Evolutionary conservation across 2,797 vertebrate species (phyloP), one percentile per base, ranked within the genome.

Genomic region (Zenarchopterus dispar): DNA sequence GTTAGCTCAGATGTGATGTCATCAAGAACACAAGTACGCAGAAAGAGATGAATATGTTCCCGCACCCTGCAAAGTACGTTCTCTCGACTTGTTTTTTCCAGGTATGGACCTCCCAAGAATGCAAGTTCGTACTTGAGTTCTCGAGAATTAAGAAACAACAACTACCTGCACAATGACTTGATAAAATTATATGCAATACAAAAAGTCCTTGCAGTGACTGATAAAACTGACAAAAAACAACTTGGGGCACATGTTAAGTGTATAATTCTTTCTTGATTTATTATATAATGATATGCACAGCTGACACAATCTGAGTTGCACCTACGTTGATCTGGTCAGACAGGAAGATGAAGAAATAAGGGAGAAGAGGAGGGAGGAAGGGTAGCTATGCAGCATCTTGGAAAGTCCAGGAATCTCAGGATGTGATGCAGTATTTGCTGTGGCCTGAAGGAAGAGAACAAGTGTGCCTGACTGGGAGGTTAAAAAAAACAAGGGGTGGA

Each of bases 371-470:
- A 59, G 21, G 39, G 70, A 63, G 47, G n/a, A 60, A 36, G 64
- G 75, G 52, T 63, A 72, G 71, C 46, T 42, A 60, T 42, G 3
- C 67, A 52, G 61, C 54, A 57, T 65, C 63, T 45, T 70, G 73
- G 72, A 70, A 89, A 87, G 81, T 76, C 72, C 57, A 79, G 81
- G 74, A 84, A 84, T 85, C 69, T 84, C 62, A 70, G 71, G 77
- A 88, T 82, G 62, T 84, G 75, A 84, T 76, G 74, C 44, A 66
- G 75, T 73, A 78, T 80, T 75, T 87, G 47, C 44, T 24, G 48
- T 49, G 58, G 52, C 23, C 64, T 57, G 52, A 48, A 65, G 47
- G 66, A 58, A 78, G 41, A 67, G 54, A 84, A 44, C 41, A 74
- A 65, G 17, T 17, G 4, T 44, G 39, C 46, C 75, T 21, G 2